A percentile compares a stretch with the other conserved stretches of the same genome.
phyloP scores from a whole-genome alignment of 2,888 invertebrate species.

The Synanthedon tipuliformis region DNA sequence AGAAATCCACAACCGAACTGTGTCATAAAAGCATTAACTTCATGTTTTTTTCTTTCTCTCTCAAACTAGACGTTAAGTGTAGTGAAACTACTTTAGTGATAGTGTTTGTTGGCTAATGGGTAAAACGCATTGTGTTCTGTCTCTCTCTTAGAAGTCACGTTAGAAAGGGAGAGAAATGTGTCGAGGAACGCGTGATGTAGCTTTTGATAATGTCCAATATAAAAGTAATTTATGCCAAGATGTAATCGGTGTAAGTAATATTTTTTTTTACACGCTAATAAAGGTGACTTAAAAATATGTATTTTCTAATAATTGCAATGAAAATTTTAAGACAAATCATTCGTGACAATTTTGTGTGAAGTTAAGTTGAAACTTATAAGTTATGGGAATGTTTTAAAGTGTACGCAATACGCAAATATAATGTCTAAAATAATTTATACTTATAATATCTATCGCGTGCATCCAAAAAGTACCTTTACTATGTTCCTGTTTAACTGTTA shows the following conservation, averaged over 20 bases:
- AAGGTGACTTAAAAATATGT: no score
- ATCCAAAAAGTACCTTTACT: not conserved
- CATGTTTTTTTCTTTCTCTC: no score
- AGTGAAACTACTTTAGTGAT: constrained; percentile 36
- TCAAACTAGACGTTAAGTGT: constrained; percentile 21
- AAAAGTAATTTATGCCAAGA: not conserved
- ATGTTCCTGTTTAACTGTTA: not conserved
- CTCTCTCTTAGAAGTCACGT: not conserved
- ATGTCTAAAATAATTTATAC: no score
- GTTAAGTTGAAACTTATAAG: no score
- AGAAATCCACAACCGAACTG: no score
- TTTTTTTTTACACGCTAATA: no score
- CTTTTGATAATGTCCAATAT: constrained; percentile 1
- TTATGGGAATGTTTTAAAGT: no score
- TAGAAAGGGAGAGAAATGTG: not conserved
- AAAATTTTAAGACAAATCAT: no score
- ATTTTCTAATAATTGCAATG: no score
- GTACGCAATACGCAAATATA: no score
- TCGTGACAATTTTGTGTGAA: no score
- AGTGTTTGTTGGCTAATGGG: constrained; percentile 16
- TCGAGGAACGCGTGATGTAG: not conserved
- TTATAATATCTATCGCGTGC: not conserved
- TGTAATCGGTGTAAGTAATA: not conserved
- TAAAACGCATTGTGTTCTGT: constrained; percentile 7
- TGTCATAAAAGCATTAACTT: no score